Base-by-base conservation (phyloP, 1,140 invertebrate species). In the Saccostrea echinata region DNA sequence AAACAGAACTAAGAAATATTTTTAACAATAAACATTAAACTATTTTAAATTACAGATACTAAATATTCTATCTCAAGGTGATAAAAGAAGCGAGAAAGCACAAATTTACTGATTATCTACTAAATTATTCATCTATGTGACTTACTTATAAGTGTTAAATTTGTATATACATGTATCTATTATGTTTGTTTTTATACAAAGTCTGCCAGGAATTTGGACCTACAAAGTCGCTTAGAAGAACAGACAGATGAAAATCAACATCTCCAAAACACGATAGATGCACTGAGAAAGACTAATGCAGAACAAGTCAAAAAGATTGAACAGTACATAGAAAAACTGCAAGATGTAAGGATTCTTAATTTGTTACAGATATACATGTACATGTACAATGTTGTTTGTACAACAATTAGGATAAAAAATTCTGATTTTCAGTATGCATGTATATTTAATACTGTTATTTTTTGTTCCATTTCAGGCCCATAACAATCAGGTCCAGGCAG, bases 151-250 rank as follows among this genome's bases (percentile, higher is more conserved):
- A 2, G 6, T 43, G 35, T 43, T 43, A 43, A 43, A 43, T 43
- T 6, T 43, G 35, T 3, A 43, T 43, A 43, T 3, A 43, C 16
- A 57, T 57, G 16, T 57, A 21, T 57, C 16, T 43, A 43, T 43
- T 43, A 43, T 57, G 16, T 61, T 9, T 57, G 55, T 61, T 68
- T 51, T 86, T 87, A 30, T 84, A 89, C 91, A n/a, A 91, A 95
- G 94, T 91, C 97, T 6, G 95, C 96, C 13, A 96, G 96, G 80
- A 94, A 96, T 27, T 95, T 98, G 35, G 95, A 97, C 87, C 95
- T 98, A 13, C 97, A 98, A 94, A 97, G 96, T 2, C 96, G 97
- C 91, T 94, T 98, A 11, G 95, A 97, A 33, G 96, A 97, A 90
- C 97, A 97, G 93, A 96, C 96, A 30, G 97, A 98, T 95, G 97